These are phyloP conservation scores for Pitangus sulphuratus DNA, from an alignment of 2,797 vertebrate species.

Conservation along the genomic window DNA sequence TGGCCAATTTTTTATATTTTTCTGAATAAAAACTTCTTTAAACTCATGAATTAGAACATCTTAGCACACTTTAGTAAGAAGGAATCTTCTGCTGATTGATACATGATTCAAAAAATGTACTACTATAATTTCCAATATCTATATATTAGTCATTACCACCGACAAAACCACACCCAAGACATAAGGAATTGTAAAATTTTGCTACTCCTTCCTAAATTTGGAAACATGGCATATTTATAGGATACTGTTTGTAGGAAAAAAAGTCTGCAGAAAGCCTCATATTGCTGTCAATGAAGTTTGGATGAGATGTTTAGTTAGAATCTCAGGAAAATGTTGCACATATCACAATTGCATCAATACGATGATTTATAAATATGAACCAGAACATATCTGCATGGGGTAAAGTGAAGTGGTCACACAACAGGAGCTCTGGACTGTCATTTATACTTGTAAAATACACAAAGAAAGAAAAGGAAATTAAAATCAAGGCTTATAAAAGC, in stretches of 20 bases:
- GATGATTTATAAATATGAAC: slow-evolving; percentile 70
- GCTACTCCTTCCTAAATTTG: slow-evolving; percentile 45
- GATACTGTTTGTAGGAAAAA: slow-evolving; percentile 39
- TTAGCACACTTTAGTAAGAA: not conserved
- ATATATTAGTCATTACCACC: not conserved
- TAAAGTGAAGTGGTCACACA: slow-evolving; percentile 36
- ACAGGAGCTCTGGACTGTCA: slow-evolving; percentile 51
- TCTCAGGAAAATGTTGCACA: slow-evolving; percentile 68
- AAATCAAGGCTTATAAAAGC: slow-evolving; percentile 1
- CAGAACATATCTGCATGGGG: slow-evolving; percentile 51
- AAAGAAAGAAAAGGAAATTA: slow-evolving; percentile 40
- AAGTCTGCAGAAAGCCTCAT: not conserved
- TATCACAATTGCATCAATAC: slow-evolving; percentile 69
- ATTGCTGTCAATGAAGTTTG: not conserved
- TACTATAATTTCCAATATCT: not conserved
- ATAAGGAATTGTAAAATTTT: slow-evolving; percentile 6
- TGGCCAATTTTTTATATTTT: not conserved
- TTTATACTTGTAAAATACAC: slow-evolving; percentile 55
- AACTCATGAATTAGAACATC: not conserved
- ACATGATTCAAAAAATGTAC: not conserved
- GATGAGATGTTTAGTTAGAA: slow-evolving; percentile 41
- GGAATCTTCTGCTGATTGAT: not conserved
- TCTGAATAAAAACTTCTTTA: not conserved
- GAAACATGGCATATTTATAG: slow-evolving; percentile 45
- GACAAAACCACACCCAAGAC: not conserved